Evolutionary conservation across 2,113 vertebrate species (phyloP).

Genomic region (Sceloporus undulatus): DNA sequence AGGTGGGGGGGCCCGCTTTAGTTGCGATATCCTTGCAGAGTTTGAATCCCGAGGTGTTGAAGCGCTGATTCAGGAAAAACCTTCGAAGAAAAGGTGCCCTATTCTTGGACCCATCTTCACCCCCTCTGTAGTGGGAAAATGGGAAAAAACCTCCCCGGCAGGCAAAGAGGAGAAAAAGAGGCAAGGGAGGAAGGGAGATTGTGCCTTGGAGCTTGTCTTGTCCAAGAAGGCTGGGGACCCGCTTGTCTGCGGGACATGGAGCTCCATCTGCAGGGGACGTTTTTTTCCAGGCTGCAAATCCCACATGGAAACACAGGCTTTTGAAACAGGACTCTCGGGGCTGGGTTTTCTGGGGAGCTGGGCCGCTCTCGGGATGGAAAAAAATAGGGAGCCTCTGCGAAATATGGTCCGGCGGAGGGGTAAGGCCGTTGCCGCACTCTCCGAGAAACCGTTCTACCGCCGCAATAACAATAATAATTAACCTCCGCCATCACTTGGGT

Average conservation of each 20-base stretch:
- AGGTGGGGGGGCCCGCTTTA: rapidly evolving
- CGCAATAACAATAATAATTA: too few relatives aligned
- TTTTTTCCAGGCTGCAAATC: conserved; percentile 60
- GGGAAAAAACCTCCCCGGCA: not conserved
- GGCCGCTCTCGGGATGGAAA: conserved; percentile 15
- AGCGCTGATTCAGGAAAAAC: not conserved
- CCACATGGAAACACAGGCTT: conserved; percentile 54
- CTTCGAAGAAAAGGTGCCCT: not conserved
- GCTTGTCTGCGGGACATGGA: conserved; percentile 22
- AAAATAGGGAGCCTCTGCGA: not conserved
- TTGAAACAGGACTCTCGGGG: conserved; percentile 9
- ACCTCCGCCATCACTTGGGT: conserved; percentile 49
- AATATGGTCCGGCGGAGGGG: conserved; percentile 20
- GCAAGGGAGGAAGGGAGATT: too few relatives aligned
- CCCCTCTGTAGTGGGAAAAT: not conserved
- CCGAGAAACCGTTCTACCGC: conserved; percentile 44
- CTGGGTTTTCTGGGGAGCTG: conserved; percentile 30
- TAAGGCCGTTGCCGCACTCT: conserved; percentile 45
- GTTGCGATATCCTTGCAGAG: not conserved
- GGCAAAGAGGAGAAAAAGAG: conserved; percentile 52
- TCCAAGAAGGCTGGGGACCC: conserved; percentile 55
- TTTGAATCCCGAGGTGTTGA: not conserved
- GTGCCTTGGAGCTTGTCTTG: not conserved
- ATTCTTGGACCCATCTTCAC: not conserved
- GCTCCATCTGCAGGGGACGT: conserved; percentile 60